Percentiles rank a stretch among this genome's conserved stretches.
Conservation (phyloP, 2,888 invertebrate genomes). For the Caenorhabditis becei region DNA sequence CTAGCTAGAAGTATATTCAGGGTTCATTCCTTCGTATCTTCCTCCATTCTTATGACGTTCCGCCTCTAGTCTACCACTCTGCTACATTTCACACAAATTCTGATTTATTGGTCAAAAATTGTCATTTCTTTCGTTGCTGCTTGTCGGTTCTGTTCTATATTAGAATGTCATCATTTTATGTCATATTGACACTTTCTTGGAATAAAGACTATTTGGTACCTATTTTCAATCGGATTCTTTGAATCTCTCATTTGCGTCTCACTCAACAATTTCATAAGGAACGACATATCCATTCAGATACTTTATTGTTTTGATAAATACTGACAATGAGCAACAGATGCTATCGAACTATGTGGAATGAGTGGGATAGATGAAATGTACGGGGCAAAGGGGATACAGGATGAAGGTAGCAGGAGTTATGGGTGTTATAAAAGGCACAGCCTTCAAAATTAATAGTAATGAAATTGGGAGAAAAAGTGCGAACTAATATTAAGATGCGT, state of each 20-base stretch:
- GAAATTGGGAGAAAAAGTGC: no score
- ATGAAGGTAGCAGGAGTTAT: no score
- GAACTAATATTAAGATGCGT: no score
- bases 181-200: conserved; percentile 15
- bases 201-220: background rate
- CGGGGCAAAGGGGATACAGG: no score
- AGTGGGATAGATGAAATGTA: no score
- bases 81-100: background rate
- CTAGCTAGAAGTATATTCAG: background rate
- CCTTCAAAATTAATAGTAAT: no score
- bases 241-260: no score
- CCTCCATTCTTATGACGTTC: background rate
- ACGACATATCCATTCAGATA: no score
- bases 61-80: conserved; percentile 1
- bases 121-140: background rate
- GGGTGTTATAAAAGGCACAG: no score
- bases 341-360: background rate
- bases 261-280: no score
- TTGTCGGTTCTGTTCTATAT: conserved; percentile 13
- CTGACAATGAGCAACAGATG: background rate
- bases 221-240: no score
- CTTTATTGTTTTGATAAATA: no score
- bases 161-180: conserved; percentile 7
- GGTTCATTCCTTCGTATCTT: background rate
- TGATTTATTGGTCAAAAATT: background rate